Evolutionary conservation across 2,888 invertebrate species (phyloP).

Genomic region (Nysson spinosus): DNA sequence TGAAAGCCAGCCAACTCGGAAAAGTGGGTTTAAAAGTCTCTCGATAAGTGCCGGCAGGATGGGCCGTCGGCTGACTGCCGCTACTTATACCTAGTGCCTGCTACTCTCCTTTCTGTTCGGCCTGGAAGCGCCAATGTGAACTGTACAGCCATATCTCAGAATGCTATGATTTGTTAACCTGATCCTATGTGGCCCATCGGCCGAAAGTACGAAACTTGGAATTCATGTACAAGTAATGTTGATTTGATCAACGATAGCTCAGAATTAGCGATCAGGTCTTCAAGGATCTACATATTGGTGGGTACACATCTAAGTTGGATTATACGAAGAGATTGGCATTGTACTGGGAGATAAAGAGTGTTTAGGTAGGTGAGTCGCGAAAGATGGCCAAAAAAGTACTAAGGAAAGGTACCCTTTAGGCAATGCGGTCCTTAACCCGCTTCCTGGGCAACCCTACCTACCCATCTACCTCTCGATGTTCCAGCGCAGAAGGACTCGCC

Average conservation of each 20-base stretch:
- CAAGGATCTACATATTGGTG: too few relatives aligned
- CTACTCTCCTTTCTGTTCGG: conserved; percentile 37
- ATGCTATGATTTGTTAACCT: conserved; percentile 16
- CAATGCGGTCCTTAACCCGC: conserved; percentile 56
- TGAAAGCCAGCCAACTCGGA: conserved; percentile 76
- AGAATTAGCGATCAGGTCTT: too few relatives aligned
- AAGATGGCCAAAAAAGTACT: conserved; percentile 4
- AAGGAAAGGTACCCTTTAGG: conserved; percentile 23
- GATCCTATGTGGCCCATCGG: too few relatives aligned
- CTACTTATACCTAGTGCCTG: conserved; percentile 24
- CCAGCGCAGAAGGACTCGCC: conserved; percentile 68
- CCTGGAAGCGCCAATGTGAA: conserved; percentile 9
- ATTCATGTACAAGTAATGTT: too few relatives aligned
- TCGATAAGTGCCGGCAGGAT: conserved; percentile 72
- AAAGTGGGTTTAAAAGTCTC: conserved; percentile 77
- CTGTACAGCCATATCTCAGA: not conserved
- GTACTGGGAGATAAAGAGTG: too few relatives aligned
- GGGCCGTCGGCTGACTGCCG: conserved; percentile 46
- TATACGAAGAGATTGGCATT: too few relatives aligned
- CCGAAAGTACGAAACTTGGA: too few relatives aligned
- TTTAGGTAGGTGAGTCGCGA: not conserved
- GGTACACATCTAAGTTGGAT: too few relatives aligned
- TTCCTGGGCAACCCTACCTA: conserved; percentile 54
- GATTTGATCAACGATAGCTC: too few relatives aligned
- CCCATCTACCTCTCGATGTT: conserved; percentile 60